Evolutionary conservation across 2,113 vertebrate species (phyloP).

Genomic region (Poeciliopsis turrubarensis): DNA sequence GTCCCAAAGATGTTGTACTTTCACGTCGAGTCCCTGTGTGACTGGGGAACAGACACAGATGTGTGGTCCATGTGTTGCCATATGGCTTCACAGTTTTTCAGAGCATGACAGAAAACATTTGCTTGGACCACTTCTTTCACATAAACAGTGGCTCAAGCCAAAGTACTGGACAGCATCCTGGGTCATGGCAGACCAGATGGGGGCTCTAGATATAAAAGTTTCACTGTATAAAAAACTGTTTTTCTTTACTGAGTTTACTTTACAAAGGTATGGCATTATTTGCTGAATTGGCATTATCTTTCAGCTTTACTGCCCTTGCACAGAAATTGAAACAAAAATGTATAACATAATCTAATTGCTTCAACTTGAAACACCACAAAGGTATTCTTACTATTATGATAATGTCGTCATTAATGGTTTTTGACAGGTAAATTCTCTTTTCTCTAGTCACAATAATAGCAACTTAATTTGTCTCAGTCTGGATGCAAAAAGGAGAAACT

Average conservation of each 20-base stretch:
- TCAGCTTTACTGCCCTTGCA: not conserved
- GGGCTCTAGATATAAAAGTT: not conserved
- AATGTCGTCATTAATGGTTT: too few species aligned
- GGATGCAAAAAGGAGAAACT: constrained; percentile 17
- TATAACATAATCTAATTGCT: not conserved
- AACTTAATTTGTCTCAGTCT: constrained; percentile 78
- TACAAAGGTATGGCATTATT: too few species aligned
- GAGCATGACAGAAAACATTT: constrained; percentile 24
- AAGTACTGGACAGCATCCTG: not conserved
- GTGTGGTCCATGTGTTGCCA: constrained; percentile 29
- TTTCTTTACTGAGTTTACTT: too few species aligned
- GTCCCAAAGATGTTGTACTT: constrained; percentile 17
- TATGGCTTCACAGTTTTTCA: constrained; percentile 20
- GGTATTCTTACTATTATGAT: too few species aligned
- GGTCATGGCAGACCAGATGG: not conserved
- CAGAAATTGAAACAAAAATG: not conserved
- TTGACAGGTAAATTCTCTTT: constrained; percentile 74
- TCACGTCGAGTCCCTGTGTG: constrained; percentile 13
- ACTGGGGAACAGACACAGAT: constrained; percentile 36
- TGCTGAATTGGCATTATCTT: not conserved
- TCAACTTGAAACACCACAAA: not conserved
- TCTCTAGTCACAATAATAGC: constrained; percentile 69
- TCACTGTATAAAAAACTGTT: too few species aligned
- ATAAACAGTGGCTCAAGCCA: constrained; percentile 21
- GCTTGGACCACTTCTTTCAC: constrained; percentile 10